Percentiles rank a stretch among this genome's conserved stretches.
phyloP scores from a whole-genome alignment of 2,113 vertebrate genomes.

The Mastomys coucha region DNA sequence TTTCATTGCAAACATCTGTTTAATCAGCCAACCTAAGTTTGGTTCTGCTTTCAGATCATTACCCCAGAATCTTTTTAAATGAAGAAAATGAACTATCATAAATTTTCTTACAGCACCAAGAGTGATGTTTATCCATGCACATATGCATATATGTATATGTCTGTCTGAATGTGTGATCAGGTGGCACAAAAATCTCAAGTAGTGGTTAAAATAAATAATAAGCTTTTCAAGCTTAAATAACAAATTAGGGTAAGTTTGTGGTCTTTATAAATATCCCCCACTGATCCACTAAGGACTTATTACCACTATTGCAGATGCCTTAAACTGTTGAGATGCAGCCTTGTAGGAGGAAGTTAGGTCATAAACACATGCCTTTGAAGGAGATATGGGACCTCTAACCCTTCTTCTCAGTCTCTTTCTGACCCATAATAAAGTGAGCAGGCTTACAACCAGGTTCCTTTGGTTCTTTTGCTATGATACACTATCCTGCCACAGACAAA shows the following conservation, averaged over 20 bases:
- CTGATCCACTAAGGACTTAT: neutral
- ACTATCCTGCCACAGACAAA: neutral
- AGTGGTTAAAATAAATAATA: neutral
- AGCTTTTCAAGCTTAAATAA: neutral
- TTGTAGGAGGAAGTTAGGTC: neutral
- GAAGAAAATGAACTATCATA: neutral
- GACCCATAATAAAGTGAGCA: neutral
- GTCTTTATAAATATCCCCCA: neutral
- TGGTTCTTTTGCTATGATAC: neutral
- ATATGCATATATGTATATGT: neutral
- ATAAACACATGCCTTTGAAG: neutral
- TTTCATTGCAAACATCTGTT: neutral
- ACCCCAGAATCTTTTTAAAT: neutral
- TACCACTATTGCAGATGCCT: neutral
- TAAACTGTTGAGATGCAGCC: neutral
- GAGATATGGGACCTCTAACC: neutral
- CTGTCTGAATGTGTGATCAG: neutral
- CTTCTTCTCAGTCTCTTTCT: neutral
- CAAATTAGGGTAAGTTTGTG: neutral
- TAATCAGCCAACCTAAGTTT: neutral
- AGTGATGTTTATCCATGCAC: neutral
- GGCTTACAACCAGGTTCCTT: neutral
- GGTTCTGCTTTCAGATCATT: neutral
- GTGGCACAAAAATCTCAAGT: neutral
- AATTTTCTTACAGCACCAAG: neutral